Conservation (phyloP, 2,888 invertebrate species). For the Eupithecia subfuscata region DNA sequence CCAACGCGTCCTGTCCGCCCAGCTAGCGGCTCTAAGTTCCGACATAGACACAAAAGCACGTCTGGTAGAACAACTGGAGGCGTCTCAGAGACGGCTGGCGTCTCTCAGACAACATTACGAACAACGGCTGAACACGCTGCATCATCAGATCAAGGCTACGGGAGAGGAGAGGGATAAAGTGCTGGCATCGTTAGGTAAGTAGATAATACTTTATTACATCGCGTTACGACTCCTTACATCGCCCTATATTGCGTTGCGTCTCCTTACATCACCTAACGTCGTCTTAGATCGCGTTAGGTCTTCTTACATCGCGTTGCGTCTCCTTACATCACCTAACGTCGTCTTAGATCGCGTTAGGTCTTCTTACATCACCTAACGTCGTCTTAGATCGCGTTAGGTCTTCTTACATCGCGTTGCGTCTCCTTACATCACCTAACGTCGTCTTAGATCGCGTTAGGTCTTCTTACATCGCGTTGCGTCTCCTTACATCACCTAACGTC, state of each 20-base stretch:
- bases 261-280: background rate
- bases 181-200: slow-evolving; percentile 84
- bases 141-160: slow-evolving; percentile 93
- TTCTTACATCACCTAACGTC: background rate
- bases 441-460: background rate
- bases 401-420: background rate
- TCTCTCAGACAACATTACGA: slow-evolving; percentile 96
- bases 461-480: background rate
- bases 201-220: background rate
- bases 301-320: background rate
- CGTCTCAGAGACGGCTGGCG: slow-evolving; percentile 93
- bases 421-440: background rate
- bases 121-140: slow-evolving; percentile 92
- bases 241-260: background rate
- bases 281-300: no score
- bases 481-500: no score
- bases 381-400: no score
- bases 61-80: slow-evolving; percentile 96
- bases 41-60: slow-evolving; percentile 98
- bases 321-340: background rate
- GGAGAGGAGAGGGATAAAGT: slow-evolving; percentile 96
- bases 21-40: slow-evolving; percentile 94
- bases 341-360: background rate
- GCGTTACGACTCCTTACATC: background rate
- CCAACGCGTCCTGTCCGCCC: slow-evolving; percentile 87